Evolutionary conservation across 2,113 vertebrate species (phyloP), one percentile per base, ranked within the genome.

Genomic region (Psilopogon haemacephalus): DNA sequence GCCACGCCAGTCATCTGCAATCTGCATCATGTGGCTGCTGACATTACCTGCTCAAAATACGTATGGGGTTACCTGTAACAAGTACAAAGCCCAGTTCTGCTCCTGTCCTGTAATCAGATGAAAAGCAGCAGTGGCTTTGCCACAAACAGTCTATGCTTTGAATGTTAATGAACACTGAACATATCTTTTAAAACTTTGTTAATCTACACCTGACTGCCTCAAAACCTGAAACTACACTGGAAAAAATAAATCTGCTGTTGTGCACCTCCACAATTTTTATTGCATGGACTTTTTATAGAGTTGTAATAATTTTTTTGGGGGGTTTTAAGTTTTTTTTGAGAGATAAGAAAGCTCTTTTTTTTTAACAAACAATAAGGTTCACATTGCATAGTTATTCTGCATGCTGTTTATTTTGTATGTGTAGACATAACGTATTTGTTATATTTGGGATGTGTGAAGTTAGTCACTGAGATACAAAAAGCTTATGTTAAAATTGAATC

Each of bases 341-440:
- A 93, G 82, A 86, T 84, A 90, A 95, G 60, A 97, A 91, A 48
- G 21, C 68, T 96, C 94, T 33, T 84, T 94, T 94, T 33, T 84
- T 94, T 95, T 78, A 82, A 89, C 63, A 95, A 96, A 94, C 60
- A 93, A 24, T 32, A 80, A 83, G 10, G 21, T 87, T 94, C 63
- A 76, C 55, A 69, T 70, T 92, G 80, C 92, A 54, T 7, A 93
- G 13, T 65, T 92, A 64, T 91, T 97, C 77, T 78, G 50, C 38
- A 86, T 63, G 68, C 70, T 89, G 75, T 86, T 83, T 85, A 38
- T 72, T 94, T 92, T 91, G 59, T 67, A 24, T 84, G 73, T 59
- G 68, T 73, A 88, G 86, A 86, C 89, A 84, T 76, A 91, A 17
- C 46, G 46, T 89, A 87, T 84, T 96, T 94, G 48, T 95, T 95